Evolutionary conservation across 2,888 invertebrate species (phyloP), one percentile per base, ranked within the genome.

Genomic region (Cylindroiulus punctatus): DNA sequence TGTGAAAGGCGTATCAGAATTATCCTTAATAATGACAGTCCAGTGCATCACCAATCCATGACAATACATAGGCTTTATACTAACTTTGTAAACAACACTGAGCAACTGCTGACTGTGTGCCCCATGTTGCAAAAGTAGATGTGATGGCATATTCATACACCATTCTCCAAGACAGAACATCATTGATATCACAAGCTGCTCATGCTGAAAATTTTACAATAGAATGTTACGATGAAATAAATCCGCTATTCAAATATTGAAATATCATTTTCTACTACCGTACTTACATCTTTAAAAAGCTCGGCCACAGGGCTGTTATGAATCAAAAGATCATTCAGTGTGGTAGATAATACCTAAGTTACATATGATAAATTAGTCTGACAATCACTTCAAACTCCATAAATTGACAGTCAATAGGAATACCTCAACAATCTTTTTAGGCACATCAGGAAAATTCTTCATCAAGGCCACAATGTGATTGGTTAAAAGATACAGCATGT

Each of bases 91-190:
- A 40, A 89, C 88, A 44, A 87, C 87, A 32, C 88, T 82, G 44
- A 88, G 86, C 19, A 88, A 86, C 42, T 87, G 81, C 42, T 87
- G 57, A n/a, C 57, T 22, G 8, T 57, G 57, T 57, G 22, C 57
- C 0, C 57, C 57, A 57, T 57, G 57, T n/a, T 57, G 57, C n/a
- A 57, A 57, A n/a, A 57, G 57, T 22, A 57, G 19, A 57, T 57
- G 57, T 7, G 57, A 89, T 0, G 93, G 93, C 87, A 98, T 93
- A 84, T 95, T 93, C 93, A 98, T 97, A 86, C 97, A 97, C 94
- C 97, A 98, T 91, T 98, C 98, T 0, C 97, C 97, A 87, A 98
- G 92, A 90, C 97, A 96, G 86, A 98, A 93, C 89, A 98, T 93
- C 89, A 98, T 92, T 0, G 97, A 95, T 44, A 95, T 94, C 19